Conservation (phyloP, 2,113 vertebrate genomes). For the Hymenochirus boettgeri region DNA sequence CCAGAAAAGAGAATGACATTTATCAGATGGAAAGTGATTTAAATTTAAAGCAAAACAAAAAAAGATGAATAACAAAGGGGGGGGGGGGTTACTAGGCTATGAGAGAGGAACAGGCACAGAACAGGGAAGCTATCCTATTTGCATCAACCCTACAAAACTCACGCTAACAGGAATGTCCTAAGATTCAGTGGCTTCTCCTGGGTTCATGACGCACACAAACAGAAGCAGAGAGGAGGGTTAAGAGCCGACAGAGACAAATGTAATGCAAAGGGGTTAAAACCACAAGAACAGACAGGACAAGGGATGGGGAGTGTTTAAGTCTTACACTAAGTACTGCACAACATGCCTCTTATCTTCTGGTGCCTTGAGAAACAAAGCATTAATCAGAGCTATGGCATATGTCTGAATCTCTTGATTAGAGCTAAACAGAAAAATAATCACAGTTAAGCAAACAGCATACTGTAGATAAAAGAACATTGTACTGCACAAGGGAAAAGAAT, state of each 20-base stretch:
- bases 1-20: conserved; percentile 19
- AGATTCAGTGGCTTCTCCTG: conserved; percentile 87
- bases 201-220: conserved; percentile 68
- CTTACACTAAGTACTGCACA: conserved; percentile 15
- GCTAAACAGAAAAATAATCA: conserved; percentile 61
- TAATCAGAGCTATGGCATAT: conserved; percentile 95
- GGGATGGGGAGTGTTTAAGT: no score
- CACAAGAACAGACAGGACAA: conserved; percentile 10
- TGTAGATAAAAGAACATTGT: not conserved
- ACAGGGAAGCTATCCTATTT: not conserved
- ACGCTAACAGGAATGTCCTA: conserved; percentile 88
- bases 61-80: not conserved
- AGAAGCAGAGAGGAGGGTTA: conserved; percentile 67
- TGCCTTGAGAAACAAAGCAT: conserved; percentile 95
- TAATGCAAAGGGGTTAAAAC: conserved; percentile 51
- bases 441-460: not conserved
- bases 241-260: conserved; percentile 50
- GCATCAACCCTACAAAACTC: conserved; percentile 64
- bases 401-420: conserved; percentile 99
- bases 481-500: not conserved
- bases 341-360: conserved; percentile 97
- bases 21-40: conserved; percentile 24
- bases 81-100: not conserved
- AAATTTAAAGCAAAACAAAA: not conserved
- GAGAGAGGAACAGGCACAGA: not conserved